Evolutionary conservation across 2,888 invertebrate genomes (phyloP), one percentile per base, ranked within the genome.

Genomic region (Drosophila melanocephala): DNA sequence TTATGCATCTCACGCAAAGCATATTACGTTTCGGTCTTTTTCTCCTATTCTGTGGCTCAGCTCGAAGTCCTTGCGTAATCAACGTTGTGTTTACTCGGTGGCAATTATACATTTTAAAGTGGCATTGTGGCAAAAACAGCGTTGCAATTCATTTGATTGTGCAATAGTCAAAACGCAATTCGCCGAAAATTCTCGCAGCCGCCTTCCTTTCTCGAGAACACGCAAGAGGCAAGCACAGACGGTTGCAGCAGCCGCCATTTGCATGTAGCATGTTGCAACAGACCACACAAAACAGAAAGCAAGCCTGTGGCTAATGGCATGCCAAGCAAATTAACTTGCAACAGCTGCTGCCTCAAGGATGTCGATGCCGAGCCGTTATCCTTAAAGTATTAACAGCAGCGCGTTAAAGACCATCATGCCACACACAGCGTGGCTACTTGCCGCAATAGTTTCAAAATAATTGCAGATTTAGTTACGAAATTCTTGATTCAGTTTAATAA

Each of bases 171-270:
- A 56, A 62, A 62, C 33, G 12, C 47, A 58, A 42, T 59, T 39
- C 58, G 47, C 37, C 55, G 39, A 70, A 72, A 65, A 72, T 52
- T 47, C 42, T 44, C 64, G 55, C 65, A 71, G 63, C 42, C 33
- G 51, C 39, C 63, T 61, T 53, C 50, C 22, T 42, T 33, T 16
- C 16, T 10, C 16, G 39, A 65, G 62, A 60, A 60, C 75, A 65
- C 52, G 75, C 60, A 60, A 47, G 53, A 50, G 68, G 70, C 66
- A 68, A 67, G 22, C n/a, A 42, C 42, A 19, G 51, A 22, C 39
- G 37, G 37, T 19, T 39, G 53, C 86, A 84, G 84, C 79, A 72
- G 84, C 70, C 80, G 82, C 82, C 83, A 79, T 83, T 83, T 85
- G 67, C 81, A 71, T 85, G 86, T 77, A 73, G 7, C 47, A 47